These are phyloP conservation scores for Bruchidius siliquastri DNA, from an alignment of 2,888 invertebrate genomes.

Conservation along the genomic window DNA sequence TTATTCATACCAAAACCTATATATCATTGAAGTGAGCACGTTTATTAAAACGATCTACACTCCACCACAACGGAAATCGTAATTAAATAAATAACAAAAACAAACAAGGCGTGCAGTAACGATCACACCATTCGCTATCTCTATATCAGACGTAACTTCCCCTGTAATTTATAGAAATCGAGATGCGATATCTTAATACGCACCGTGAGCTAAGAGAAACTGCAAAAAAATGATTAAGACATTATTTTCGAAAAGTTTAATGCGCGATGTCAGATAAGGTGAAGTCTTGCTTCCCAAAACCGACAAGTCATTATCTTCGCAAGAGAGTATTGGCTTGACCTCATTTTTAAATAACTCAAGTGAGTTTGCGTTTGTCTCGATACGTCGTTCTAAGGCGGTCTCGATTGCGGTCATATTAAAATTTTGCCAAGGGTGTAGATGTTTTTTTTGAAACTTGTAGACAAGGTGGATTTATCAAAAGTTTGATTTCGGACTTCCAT, in stretches of 20 bases:
- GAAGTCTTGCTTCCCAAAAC: neutral
- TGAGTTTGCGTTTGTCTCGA: neutral
- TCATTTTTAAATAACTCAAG: neutral
- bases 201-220: neutral
- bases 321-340: neutral
- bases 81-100: neutral
- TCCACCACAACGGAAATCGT: neutral
- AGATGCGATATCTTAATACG: neutral
- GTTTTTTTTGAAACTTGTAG: too few species aligned
- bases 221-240: neutral
- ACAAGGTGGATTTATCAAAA: too few species aligned
- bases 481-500: too few species aligned
- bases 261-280: neutral
- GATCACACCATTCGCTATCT: neutral
- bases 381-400: neutral
- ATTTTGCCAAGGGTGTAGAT: neutral
- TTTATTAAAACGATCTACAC: too few species aligned
- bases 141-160: neutral
- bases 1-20: too few species aligned
- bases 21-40: too few species aligned
- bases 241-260: neutral
- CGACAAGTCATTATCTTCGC: neutral
- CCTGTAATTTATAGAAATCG: neutral
- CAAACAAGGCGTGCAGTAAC: neutral
- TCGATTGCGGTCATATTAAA: neutral